Evolutionary conservation across 2,888 invertebrate genomes (phyloP), one percentile per base, ranked within the genome.

Genomic region (Melikaiella ostensackeni): DNA sequence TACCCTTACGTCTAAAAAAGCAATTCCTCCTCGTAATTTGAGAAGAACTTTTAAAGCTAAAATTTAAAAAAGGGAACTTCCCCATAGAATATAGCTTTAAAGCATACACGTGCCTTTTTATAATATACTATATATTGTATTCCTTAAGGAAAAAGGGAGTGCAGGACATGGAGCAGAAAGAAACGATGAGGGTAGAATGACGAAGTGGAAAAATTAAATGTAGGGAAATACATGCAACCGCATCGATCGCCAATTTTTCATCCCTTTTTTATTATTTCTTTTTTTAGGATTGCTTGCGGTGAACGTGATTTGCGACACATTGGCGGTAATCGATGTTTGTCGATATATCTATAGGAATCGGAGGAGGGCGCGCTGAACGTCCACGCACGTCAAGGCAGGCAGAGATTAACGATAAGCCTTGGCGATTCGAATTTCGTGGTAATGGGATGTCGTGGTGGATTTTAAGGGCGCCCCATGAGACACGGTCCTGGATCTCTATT

Each of bases 351-450:
- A 50, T 70, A 33, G 50, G 30, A 70, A 70, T n/a, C 70, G 30
- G 70, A 50, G 50, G 30, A 46, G 33, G 70, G n/a, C 42, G 66
- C 46, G 30, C 46, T 30, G 19, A 70, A 64, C 57, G 61, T 70
- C 42, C 77, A 57, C 75, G 50, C 75, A 75, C 75, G 75, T 77
- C 77, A 78, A 76, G 57, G 63, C 82, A 74, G 63, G 75, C 76
- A 76, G 84, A 86, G 89, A 89, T 88, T 88, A 87, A 89, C 86
- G 89, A 86, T 84, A 84, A 85, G 82, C 82, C 81, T 75, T 59
- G 77, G 84, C 85, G 88, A 88, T 88, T 89, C 87, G 86, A 89
- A 89, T 88, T 88, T 88, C 86, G 86, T 85, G 80, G 87, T 88
- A 87, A 88, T 86, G 82, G 86, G 86, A 87, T 87, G 84, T 83